Percentiles rank a stretch among this genome's conserved stretches.
These are phyloP conservation scores for Caloenas nicobarica DNA, from an alignment of 2,113 vertebrate genomes.

Conservation along the genomic window DNA sequence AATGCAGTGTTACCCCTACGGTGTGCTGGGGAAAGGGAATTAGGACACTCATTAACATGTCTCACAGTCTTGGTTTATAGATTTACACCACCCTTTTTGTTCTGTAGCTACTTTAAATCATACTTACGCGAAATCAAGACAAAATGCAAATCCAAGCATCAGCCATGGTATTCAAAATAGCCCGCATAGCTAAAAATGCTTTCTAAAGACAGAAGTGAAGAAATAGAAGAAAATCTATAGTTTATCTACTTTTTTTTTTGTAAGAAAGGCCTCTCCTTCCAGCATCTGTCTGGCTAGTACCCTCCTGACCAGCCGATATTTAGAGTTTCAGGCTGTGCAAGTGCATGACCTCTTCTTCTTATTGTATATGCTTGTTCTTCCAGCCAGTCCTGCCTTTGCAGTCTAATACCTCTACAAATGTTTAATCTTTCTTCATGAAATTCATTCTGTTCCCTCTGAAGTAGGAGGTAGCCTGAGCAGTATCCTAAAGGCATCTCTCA, in stretches of 20 bases:
- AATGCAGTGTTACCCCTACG: not conserved
- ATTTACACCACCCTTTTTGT: not conserved
- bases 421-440: not conserved
- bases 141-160: not conserved
- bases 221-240: not conserved
- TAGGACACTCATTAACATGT: not conserved
- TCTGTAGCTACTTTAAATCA: not conserved
- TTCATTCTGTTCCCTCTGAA: not conserved
- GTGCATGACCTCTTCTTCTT: not conserved
- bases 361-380: not conserved
- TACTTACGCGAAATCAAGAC: not conserved
- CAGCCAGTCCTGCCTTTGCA: not conserved
- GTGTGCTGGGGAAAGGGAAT: not conserved
- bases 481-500: not conserved
- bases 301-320: not conserved
- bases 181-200: not conserved
- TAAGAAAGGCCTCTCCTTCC: not conserved
- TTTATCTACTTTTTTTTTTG: not conserved
- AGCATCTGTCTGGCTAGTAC: not conserved
- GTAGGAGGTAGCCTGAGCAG: not conserved
- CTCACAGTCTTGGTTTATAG: not conserved
- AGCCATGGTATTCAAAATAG: not conserved
- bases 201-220: not conserved
- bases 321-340: not conserved
- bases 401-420: not conserved